These are phyloP conservation scores for Mycteria americana DNA, from an alignment of 2,797 vertebrate genomes.

Conservation along the genomic window DNA sequence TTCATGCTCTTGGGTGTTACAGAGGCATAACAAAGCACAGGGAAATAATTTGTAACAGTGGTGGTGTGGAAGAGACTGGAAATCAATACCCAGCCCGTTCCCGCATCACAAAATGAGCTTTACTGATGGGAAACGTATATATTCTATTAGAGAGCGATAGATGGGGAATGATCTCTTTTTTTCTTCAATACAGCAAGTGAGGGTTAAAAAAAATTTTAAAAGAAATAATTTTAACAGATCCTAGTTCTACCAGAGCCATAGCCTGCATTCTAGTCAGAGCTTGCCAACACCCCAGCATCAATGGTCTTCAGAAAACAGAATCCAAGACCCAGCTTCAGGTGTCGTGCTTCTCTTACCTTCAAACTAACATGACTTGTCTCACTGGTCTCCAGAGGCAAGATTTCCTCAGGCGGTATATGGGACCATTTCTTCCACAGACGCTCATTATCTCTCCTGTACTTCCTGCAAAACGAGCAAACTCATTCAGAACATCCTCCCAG, in stretches of 20 bases:
- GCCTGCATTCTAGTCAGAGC: not conserved
- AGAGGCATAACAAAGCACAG: not conserved
- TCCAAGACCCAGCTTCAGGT: not conserved
- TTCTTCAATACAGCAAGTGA: not conserved
- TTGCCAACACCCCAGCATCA: not conserved
- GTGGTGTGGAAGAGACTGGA: not conserved
- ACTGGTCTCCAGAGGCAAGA: constrained; percentile 85
- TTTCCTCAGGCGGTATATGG: constrained; percentile 86
- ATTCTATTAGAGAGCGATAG: not conserved
- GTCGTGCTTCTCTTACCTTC: constrained; percentile 76
- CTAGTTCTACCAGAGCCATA: not conserved
- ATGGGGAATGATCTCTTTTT: not conserved
- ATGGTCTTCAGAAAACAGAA: not conserved
- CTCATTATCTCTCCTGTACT: constrained; percentile 85
- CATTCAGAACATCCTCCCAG: not conserved
- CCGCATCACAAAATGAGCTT: not conserved
- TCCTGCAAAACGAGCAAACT: constrained; percentile 73
- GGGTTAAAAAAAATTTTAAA: not conserved
- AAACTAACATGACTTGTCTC: constrained; percentile 85
- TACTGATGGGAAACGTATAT: not conserved
- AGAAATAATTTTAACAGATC: not conserved
- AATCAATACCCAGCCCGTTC: not conserved
- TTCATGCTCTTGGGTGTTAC: not conserved
- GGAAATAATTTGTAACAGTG: not conserved
- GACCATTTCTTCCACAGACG: constrained; percentile 89